A percentile compares a stretch with the other conserved stretches of the same genome.
These are phyloP conservation scores for Papilio glaucus DNA, from an alignment of 1,140 invertebrate genomes.

Conservation along the genomic window DNA sequence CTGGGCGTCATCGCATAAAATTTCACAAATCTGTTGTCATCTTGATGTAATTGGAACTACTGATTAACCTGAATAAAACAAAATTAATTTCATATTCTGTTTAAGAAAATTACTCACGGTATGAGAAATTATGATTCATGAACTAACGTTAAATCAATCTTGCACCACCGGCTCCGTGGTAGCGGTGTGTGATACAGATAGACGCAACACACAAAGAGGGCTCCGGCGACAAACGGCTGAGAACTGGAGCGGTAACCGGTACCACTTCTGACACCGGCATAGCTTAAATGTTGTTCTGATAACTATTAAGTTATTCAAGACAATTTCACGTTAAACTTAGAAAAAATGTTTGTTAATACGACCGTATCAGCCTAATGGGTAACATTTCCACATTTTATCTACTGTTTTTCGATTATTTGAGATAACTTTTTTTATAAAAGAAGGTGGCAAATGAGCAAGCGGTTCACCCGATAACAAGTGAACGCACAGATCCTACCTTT, in stretches of 20 bases:
- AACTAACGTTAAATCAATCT: neutral
- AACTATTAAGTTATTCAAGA: constrained; percentile 1
- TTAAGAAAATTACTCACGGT: no score
- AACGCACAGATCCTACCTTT: no score
- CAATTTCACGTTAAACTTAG: constrained; percentile 4
- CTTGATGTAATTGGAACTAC: no score
- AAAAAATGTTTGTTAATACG: neutral
- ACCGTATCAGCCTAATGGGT: neutral
- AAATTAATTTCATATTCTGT: no score
- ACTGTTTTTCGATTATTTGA: neutral
- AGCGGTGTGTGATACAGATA: constrained; percentile 55
- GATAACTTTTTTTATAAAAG: neutral
- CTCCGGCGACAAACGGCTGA: constrained; percentile 52
- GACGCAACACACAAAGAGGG: constrained; percentile 47
- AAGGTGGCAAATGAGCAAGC: no score
- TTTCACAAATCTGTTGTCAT: no score
- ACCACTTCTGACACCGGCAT: constrained; percentile 36
- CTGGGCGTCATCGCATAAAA: no score
- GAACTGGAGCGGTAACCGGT: constrained; percentile 59
- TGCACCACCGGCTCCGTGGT: constrained; percentile 19
- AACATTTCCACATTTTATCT: neutral
- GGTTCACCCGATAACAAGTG: no score
- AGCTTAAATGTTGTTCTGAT: constrained; percentile 3
- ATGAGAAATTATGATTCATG: no score
- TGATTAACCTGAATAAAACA: no score